Evolutionary conservation across 2,888 invertebrate species (phyloP).

Genomic region (Lepidocyrtoides sp.): DNA sequence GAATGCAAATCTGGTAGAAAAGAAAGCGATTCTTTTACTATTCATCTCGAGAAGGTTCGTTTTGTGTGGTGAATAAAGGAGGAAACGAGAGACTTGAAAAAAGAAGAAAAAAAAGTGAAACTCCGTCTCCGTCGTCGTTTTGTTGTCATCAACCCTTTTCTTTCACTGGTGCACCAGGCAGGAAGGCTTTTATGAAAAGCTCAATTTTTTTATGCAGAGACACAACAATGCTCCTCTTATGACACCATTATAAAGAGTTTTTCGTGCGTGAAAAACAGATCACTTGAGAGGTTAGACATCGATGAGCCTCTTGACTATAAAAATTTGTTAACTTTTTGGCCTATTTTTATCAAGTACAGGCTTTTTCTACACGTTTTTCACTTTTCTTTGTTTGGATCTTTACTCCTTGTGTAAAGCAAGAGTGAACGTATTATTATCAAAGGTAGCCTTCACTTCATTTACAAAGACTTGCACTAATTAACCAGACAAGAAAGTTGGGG

Average conservation of each 20-base stretch:
- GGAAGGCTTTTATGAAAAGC: conserved; percentile 52
- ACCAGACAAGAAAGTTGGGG: conserved; percentile 6
- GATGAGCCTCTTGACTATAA: conserved; percentile 50
- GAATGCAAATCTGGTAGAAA: conserved; percentile 60
- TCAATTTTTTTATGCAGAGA: conserved; percentile 56
- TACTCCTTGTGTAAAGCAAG: too few species aligned
- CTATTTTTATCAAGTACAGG: conserved; percentile 44
- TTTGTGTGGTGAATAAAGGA: conserved; percentile 45
- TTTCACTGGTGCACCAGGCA: conserved; percentile 38
- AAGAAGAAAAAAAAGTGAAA: conserved; percentile 44
- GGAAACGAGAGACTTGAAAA: not conserved
- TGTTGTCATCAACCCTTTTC: conserved; percentile 77
- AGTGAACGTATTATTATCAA: not conserved
- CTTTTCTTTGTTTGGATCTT: not conserved
- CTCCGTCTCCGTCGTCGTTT: conserved; percentile 61
- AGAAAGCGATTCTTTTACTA: conserved; percentile 16
- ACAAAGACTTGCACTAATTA: too few species aligned
- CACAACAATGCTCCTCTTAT: conserved; percentile 60
- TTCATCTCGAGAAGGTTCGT: conserved; percentile 31
- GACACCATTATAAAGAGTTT: conserved; percentile 56
- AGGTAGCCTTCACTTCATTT: too few species aligned
- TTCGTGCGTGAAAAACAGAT: conserved; percentile 76
- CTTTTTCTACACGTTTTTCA: not conserved
- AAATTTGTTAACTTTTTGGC: conserved; percentile 64
- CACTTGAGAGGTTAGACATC: conserved; percentile 66